Evolutionary conservation across 2,888 invertebrate species (phyloP).

Genomic region (Harpalus rufipes): DNA sequence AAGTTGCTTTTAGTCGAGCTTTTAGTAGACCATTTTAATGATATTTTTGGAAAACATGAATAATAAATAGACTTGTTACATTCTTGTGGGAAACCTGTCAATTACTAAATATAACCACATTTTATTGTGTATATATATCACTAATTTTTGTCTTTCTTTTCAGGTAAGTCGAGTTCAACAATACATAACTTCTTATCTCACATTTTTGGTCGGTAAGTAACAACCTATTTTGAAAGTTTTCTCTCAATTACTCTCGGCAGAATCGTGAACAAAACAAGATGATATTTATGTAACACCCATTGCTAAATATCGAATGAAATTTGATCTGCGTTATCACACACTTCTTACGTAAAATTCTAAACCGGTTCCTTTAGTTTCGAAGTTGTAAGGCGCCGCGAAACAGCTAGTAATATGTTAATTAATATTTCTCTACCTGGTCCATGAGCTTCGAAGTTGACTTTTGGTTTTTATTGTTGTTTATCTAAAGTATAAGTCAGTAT

Average conservation of each 20-base stretch:
- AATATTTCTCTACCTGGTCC: slow-evolving; percentile 36
- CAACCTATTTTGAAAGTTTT: not conserved
- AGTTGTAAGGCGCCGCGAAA: slow-evolving; percentile 23
- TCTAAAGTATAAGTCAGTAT: slow-evolving; percentile 14
- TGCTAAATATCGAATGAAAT: slow-evolving; percentile 29
- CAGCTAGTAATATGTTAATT: slow-evolving; percentile 50
- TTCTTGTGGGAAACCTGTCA: not conserved
- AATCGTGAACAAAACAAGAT: not conserved
- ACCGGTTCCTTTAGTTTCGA: slow-evolving; percentile 37
- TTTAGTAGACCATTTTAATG: too few relatives aligned
- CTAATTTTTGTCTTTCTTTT: not conserved
- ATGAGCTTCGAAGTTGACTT: not conserved
- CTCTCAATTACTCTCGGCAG: not conserved
- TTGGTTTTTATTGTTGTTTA: slow-evolving; percentile 33
- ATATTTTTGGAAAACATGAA: too few relatives aligned
- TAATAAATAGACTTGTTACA: too few relatives aligned
- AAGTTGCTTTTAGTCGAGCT: too few relatives aligned
- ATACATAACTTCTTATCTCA: not conserved
- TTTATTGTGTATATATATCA: not conserved
- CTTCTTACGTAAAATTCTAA: slow-evolving; percentile 1
- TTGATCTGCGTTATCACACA: not conserved
- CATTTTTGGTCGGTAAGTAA: not conserved
- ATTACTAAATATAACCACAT: not conserved
- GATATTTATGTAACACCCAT: not conserved
- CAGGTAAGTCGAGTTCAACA: not conserved